phyloP scores from a whole-genome alignment of 2,113 vertebrate species.

The Holacanthus passer region DNA sequence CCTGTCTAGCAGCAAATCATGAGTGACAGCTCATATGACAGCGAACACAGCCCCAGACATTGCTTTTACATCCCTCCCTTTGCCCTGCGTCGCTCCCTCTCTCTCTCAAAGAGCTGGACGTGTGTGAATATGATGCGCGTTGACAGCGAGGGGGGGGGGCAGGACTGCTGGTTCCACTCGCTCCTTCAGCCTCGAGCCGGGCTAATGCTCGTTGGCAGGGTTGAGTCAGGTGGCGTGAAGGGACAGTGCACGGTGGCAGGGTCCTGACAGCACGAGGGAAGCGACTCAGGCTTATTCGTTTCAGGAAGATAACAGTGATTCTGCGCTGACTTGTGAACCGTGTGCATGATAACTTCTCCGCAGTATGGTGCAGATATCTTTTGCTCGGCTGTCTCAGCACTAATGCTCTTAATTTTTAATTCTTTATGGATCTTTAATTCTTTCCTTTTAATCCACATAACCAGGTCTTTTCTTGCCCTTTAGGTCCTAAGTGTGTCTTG shows the following conservation, averaged over 20 bases:
- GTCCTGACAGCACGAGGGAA: constrained; percentile 1
- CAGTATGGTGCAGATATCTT: not conserved
- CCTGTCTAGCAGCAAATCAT: constrained; percentile 8
- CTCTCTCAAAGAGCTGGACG: constrained; percentile 35
- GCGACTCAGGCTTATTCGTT: not conserved
- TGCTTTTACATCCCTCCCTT: constrained; percentile 22
- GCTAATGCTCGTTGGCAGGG: constrained; percentile 65
- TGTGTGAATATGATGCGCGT: constrained; percentile 52
- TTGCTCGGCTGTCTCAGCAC: not conserved
- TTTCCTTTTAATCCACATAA: constrained; percentile 28
- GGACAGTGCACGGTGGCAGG: constrained; percentile 8
- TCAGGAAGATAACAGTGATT: not conserved
- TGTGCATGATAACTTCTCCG: not conserved
- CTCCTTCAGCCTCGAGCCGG: constrained; percentile 29
- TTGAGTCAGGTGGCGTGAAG: constrained; percentile 45
- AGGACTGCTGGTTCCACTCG: constrained; percentile 34
- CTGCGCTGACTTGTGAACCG: not conserved
- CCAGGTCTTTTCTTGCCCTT: not conserved
- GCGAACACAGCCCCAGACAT: not conserved
- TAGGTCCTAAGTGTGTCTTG: not conserved
- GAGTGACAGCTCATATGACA: constrained; percentile 7
- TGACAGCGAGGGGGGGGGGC: constrained; percentile 52
- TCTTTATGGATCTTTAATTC: constrained; percentile 32
- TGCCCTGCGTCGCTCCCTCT: not conserved
- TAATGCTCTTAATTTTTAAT: constrained; percentile 22